Evolutionary conservation across 2,797 vertebrate species (phyloP).

Genomic region (Netta rufina): DNA sequence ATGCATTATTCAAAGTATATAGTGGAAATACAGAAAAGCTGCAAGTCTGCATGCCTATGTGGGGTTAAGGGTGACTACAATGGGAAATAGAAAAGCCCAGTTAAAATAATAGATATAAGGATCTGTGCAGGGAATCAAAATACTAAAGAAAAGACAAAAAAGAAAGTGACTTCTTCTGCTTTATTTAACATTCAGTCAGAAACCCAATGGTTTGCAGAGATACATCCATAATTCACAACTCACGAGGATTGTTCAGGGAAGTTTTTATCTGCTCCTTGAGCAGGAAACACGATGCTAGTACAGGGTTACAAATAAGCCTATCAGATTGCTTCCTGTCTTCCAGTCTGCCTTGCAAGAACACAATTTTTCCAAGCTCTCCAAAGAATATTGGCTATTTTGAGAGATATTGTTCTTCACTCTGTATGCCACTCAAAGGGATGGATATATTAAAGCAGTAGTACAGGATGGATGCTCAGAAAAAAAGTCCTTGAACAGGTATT

Average conservation of each 20-base stretch:
- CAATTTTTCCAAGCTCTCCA: background rate
- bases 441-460: background rate
- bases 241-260: background rate
- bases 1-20: background rate
- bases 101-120: background rate
- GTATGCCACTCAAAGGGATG: background rate
- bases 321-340: background rate
- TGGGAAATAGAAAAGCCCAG: background rate
- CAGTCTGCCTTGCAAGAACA: background rate
- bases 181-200: slow-evolving; percentile 46
- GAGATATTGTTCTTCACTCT: background rate
- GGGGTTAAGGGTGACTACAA: background rate
- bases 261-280: background rate
- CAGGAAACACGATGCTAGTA: background rate
- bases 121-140: background rate
- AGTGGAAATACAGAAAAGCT: background rate
- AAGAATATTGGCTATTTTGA: background rate
- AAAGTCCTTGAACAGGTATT: background rate
- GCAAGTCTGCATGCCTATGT: background rate
- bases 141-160: background rate
- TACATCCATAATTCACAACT: slow-evolving; percentile 60
- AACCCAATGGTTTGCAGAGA: background rate
- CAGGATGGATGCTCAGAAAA: background rate
- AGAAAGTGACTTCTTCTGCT: background rate
- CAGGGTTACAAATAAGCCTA: background rate